Conservation (phyloP, 2,113 vertebrate genomes). For the Pituophis catenifer region DNA sequence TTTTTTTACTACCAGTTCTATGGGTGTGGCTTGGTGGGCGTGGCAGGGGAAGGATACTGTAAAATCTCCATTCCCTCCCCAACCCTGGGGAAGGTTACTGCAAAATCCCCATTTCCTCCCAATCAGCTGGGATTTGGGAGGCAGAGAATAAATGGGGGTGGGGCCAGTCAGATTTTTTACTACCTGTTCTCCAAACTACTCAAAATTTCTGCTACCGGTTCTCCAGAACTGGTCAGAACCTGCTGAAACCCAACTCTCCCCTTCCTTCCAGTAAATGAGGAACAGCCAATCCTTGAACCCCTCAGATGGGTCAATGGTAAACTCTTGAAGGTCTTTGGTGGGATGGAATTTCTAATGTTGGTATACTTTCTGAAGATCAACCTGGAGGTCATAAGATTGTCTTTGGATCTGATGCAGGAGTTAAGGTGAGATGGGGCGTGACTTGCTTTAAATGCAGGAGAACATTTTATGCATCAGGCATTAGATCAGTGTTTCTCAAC, state of each 20-base stretch:
- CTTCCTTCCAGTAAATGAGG: neutral
- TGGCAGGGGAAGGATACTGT: no score
- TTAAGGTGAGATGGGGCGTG: neutral
- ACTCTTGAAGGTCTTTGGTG: neutral
- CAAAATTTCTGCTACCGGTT: no score
- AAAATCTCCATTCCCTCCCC: no score
- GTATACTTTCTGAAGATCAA: neutral
- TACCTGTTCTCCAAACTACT: no score
- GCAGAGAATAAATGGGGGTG: no score
- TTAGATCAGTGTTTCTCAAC: neutral
- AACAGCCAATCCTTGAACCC: neutral
- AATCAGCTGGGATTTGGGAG: no score
- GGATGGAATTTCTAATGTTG: neutral
- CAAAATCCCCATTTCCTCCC: no score
- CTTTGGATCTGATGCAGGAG: neutral
- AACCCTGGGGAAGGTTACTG: no score
- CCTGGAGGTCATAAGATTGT: neutral
- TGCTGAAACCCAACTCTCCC: neutral
- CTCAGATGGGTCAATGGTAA: neutral
- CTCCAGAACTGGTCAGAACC: no score
- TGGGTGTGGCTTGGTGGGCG: no score
- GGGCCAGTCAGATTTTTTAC: no score
- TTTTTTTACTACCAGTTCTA: no score
- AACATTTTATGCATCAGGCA: neutral
- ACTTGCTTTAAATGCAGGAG: neutral